Evolutionary conservation across 2,888 invertebrate genomes (phyloP), one percentile per base, ranked within the genome.

Genomic region (Stramonita haemastoma): DNA sequence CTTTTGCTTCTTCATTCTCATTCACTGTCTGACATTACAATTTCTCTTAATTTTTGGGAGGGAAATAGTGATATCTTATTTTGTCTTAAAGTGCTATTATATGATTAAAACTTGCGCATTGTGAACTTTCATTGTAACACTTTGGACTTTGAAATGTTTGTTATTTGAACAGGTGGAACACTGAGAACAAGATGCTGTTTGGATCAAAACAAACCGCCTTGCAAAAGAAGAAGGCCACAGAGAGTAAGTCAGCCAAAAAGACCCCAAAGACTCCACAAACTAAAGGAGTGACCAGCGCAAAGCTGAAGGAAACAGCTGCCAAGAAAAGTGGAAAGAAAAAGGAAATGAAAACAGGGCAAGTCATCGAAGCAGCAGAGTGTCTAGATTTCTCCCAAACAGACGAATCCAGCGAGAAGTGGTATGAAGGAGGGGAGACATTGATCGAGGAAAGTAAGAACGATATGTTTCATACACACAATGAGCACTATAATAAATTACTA

Each of bases 201-300:
- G 89, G 89, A 85, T 57, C 85, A 77, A 70, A 46, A 85, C 70
- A 85, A 89, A 89, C 73, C 29, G 8, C 13, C 17, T 32, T 13
- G 29, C 73, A 85, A 56, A 36, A 85, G 85, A 36, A 85, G 85
- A 84, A 36, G 29, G 36, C 77, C 19, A 22, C 88, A 34, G 36
- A 13, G 57, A 70, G 26, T 0, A 26, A 70, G 17, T 22, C 36
- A 29, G n/a, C 73, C 36, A 73, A 70, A 56, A 19, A n/a, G 15
- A 73, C 36, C 26, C 17, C 0, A 17, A 77, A 73, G 13, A 2
- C 46, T n/a, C 19, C 85, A 84, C 66, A 70, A 13, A 86, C 85
- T 6, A 46, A 83, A n/a, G 29, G 17, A 29, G 81, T 1, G n/a
- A 73, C n/a, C 46, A 26, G 46, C 26, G 46, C 19, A 26, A 70